Conservation (phyloP, 2,113 vertebrate species). For the Pica pica region DNA sequence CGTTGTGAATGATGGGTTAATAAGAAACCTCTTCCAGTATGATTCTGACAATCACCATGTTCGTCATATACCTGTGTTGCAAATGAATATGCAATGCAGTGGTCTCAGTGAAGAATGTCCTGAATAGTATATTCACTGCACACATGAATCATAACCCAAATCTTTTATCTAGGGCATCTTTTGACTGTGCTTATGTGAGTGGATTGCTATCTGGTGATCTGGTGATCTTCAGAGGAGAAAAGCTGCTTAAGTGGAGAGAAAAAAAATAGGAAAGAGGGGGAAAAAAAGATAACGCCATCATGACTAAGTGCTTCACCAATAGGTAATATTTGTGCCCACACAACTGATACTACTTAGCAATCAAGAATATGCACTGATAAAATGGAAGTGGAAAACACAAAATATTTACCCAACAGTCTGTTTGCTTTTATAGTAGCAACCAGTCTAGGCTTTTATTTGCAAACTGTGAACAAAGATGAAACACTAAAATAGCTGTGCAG, state of each 20-base stretch:
- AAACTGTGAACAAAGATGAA: constrained; percentile 29
- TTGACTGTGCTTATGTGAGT: not conserved
- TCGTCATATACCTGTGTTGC: not conserved
- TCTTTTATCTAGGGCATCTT: constrained; percentile 48
- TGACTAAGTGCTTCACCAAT: not conserved
- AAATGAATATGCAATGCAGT: not conserved
- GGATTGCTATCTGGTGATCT: not conserved
- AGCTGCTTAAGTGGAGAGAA: constrained; percentile 25
- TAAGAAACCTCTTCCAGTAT: not conserved
- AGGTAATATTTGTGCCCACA: not conserved
- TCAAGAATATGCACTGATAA: not conserved
- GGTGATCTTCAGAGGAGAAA: constrained; percentile 33
- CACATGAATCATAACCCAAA: not conserved
- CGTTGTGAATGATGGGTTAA: not conserved
- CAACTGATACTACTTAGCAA: not conserved
- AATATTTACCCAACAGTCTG: constrained; percentile 23
- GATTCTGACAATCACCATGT: not conserved
- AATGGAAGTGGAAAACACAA: not conserved
- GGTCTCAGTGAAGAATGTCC: not conserved
- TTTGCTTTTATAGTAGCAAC: constrained; percentile 4
- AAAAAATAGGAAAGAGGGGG: not conserved
- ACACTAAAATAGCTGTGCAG: not conserved
- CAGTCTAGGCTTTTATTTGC: constrained; percentile 14
- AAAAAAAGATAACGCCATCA: not conserved
- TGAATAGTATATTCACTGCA: not conserved